A percentile compares a stretch with the other conserved stretches of the same genome.
These are phyloP conservation scores for Vireo griseus DNA, from an alignment of 2,797 vertebrate species.

Conservation along the genomic window DNA sequence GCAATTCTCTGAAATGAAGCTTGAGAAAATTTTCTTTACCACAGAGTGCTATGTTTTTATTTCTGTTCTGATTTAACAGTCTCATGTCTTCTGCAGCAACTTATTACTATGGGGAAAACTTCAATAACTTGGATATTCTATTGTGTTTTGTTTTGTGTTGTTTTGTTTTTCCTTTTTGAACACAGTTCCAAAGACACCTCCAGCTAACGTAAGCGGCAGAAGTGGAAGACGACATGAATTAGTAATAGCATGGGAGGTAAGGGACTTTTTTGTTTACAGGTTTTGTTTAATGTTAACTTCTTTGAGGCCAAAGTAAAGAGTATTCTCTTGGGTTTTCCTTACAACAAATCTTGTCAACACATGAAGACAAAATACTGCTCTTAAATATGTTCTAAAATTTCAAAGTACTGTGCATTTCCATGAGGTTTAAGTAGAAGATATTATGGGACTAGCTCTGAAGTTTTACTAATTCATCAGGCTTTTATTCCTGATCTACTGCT, in stretches of 20 bases:
- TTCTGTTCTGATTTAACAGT: not conserved
- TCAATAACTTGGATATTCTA: slow-evolving; percentile 1
- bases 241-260: slow-evolving; percentile 98
- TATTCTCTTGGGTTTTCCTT: not conserved
- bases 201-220: slow-evolving; percentile 91
- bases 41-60: not conserved
- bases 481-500: not conserved
- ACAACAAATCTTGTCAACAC: not conserved
- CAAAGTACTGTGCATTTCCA: not conserved
- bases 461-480: not conserved
- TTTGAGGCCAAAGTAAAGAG: not conserved
- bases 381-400: not conserved
- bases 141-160: not conserved
- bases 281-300: not conserved
- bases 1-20: not conserved
- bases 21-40: not conserved
- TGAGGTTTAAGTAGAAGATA: not conserved
- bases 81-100: not conserved
- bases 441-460: not conserved
- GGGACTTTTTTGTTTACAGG: slow-evolving; percentile 35
- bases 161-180: not conserved
- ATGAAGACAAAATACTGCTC: not conserved
- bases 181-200: slow-evolving; percentile 92
- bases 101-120: not conserved
- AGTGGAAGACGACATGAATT: slow-evolving; percentile 92